Conservation (phyloP, 2,797 vertebrate genomes). For the Poeciliopsis turneri region DNA sequence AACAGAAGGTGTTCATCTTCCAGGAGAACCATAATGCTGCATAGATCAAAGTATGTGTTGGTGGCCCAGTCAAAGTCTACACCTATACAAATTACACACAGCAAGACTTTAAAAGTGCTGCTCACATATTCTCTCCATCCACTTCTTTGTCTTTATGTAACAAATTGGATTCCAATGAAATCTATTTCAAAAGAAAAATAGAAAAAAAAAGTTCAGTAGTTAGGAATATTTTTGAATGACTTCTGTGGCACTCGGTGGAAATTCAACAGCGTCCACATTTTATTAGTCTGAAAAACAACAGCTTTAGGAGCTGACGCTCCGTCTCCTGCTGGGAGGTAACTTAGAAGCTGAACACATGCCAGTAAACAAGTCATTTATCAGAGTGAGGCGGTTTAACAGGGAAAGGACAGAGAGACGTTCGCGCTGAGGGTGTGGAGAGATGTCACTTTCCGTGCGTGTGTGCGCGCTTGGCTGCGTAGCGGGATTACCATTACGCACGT, state of each 20-base stretch:
- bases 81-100: not conserved
- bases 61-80: not conserved
- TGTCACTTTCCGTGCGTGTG: slow-evolving; percentile 50
- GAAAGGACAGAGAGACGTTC: slow-evolving; percentile 28
- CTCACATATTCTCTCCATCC: not conserved
- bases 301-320: not conserved
- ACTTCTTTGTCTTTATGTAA: not conserved
- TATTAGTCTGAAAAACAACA: not conserved
- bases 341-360: slow-evolving; percentile 19
- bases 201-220: not conserved
- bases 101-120: not conserved
- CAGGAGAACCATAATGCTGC: not conserved
- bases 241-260: not conserved
- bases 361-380: slow-evolving; percentile 30
- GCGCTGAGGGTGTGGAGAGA: slow-evolving; percentile 43
- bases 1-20: not conserved
- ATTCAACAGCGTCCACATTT: not conserved
- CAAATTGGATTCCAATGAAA: not conserved
- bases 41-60: not conserved
- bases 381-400: slow-evolving; percentile 10
- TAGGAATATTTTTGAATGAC: not conserved
- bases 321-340: not conserved
- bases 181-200: not conserved
- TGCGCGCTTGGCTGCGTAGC: slow-evolving; percentile 25
- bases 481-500: slow-evolving; percentile 68